Conservation (phyloP, 2,797 vertebrate species). For the Pipistrellus pygmaeus region DNA sequence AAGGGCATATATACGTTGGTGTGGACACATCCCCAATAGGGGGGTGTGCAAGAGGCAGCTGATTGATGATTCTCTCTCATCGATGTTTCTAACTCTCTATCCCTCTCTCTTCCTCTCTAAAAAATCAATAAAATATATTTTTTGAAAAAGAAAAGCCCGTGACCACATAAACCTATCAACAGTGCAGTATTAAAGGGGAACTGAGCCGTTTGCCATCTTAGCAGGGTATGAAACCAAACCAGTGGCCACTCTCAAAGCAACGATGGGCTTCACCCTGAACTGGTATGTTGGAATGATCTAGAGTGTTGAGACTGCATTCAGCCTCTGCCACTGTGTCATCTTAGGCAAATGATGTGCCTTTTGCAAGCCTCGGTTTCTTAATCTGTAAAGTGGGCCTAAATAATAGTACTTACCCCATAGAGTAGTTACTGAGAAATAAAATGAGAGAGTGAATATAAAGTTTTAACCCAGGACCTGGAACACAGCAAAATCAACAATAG, state of each 20-base stretch:
- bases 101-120: no score
- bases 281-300: not conserved
- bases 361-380: not conserved
- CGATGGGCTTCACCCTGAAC: constrained; percentile 14
- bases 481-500: not conserved
- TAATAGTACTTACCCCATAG: not conserved
- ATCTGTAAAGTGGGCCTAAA: not conserved
- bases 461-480: not conserved
- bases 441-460: not conserved
- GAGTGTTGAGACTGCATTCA: not conserved
- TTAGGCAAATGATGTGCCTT: not conserved
- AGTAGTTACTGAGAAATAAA: not conserved
- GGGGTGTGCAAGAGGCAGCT: no score
- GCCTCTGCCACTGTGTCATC: not conserved
- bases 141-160: not conserved
- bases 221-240: not conserved
- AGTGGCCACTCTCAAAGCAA: not conserved
- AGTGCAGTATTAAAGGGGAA: constrained; percentile 38
- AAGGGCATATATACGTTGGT: no score
- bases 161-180: constrained; percentile 12
- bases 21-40: no score
- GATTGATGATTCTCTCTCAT: no score
- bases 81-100: no score
- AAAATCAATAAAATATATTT: no score
- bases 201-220: constrained; percentile 47